Evolutionary conservation across 2,113 vertebrate genomes (phyloP).

Genomic region (Melanocharis versteri): DNA sequence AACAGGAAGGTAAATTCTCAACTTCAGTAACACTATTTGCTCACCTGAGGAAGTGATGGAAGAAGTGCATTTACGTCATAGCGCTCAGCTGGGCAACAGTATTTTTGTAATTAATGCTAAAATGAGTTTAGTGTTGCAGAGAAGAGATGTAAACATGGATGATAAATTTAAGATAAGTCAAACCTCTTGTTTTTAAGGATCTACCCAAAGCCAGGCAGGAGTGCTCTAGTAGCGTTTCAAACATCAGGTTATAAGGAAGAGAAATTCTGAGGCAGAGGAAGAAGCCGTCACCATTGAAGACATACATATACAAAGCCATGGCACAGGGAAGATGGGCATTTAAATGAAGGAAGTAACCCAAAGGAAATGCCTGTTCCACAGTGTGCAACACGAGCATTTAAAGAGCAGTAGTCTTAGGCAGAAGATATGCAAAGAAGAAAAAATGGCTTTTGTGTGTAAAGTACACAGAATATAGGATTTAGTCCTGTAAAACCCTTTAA

Average conservation of each 20-base stretch:
- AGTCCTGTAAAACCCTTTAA: background rate
- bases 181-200: background rate
- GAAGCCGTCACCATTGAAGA: background rate
- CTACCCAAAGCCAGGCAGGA: background rate
- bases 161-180: background rate
- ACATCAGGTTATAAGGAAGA: background rate
- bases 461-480: background rate
- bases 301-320: background rate
- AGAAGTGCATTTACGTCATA: background rate
- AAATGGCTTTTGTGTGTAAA: background rate
- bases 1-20: background rate
- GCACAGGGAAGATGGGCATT: background rate
- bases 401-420: background rate
- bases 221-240: background rate
- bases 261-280: background rate
- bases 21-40: background rate
- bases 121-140: background rate
- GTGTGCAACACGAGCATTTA: background rate
- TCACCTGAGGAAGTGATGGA: background rate
- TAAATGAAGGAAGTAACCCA: background rate
- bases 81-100: background rate
- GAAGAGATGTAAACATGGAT: background rate
- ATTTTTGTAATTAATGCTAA: background rate
- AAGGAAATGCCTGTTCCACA: background rate
- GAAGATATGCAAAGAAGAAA: background rate